These are phyloP conservation scores for Urechis unicinctus DNA, from an alignment of 2,888 invertebrate species.

Conservation along the genomic window DNA sequence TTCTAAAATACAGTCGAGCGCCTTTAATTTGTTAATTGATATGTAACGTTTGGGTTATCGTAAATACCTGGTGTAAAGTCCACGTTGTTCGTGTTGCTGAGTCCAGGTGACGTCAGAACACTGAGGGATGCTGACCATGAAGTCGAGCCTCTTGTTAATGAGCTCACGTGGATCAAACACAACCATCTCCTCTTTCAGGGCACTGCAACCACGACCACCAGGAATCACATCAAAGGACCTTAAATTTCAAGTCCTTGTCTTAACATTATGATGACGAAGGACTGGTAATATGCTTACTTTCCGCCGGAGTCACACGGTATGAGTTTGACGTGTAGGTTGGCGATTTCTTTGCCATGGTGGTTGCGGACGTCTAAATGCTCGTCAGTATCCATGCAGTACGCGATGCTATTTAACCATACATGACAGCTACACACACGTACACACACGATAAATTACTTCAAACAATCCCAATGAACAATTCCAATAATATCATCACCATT, in stretches of 20 bases:
- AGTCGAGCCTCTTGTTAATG: conserved; percentile 24
- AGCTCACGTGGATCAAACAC: conserved; percentile 30
- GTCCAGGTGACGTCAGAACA: conserved; percentile 30
- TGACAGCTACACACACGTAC: conserved; percentile 31
- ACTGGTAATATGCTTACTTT: too few species aligned
- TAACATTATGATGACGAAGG: too few species aligned
- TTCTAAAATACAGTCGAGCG: too few species aligned
- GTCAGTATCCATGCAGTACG: conserved; percentile 29
- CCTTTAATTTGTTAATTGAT: too few species aligned
- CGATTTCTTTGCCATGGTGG: conserved; percentile 33
- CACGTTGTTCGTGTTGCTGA: conserved; percentile 25
- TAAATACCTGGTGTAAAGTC: conserved; percentile 30
- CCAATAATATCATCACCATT: too few species aligned
- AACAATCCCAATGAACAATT: too few species aligned
- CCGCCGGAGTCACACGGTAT: conserved; percentile 28
- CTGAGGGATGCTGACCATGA: conserved; percentile 22
- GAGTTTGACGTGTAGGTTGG: conserved; percentile 27
- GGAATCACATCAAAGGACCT: too few species aligned
- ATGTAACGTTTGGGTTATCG: too few species aligned
- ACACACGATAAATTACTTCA: too few species aligned
- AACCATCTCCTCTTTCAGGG: conserved; percentile 8
- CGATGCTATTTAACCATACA: conserved; percentile 29
- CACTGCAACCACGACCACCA: conserved; percentile 2
- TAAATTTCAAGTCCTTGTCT: too few species aligned
- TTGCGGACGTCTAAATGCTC: conserved; percentile 33